phyloP scores from a whole-genome alignment of 2,113 vertebrate genomes.

The Gadus macrocephalus region DNA sequence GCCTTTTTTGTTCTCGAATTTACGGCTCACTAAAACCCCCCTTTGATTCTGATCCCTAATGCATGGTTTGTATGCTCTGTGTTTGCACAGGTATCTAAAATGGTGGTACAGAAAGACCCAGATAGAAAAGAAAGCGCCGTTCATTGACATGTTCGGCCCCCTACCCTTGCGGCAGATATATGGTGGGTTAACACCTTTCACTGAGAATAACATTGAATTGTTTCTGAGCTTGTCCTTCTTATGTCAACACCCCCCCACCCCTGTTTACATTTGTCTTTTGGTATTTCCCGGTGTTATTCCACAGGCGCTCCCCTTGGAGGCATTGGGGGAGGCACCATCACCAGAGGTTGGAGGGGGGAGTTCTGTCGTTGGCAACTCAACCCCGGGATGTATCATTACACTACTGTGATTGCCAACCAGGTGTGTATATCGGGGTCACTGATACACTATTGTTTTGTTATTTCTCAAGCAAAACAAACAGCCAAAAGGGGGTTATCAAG shows the following conservation, averaged over 20 bases:
- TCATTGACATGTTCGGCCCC: constrained; percentile 86
- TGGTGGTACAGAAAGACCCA: constrained; percentile 93
- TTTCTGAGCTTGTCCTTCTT: neutral
- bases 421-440: constrained; percentile 51
- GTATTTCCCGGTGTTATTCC: neutral
- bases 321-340: constrained; percentile 92
- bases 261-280: neutral
- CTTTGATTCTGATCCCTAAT: neutral
- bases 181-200: constrained; percentile 67
- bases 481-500: no score
- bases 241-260: neutral
- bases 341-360: constrained; percentile 90
- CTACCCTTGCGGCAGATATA: constrained; percentile 90
- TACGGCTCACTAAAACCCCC: neutral
- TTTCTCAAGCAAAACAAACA: no score
- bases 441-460: neutral
- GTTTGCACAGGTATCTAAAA: constrained; percentile 80
- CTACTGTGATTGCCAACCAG: constrained; percentile 84
- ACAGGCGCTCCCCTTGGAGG: constrained; percentile 91
- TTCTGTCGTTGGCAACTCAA: constrained; percentile 97
- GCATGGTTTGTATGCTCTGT: neutral
- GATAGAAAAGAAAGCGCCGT: constrained; percentile 89
- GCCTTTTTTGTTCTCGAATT: constrained; percentile 15
- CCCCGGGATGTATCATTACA: constrained; percentile 91
- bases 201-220: neutral